Evolutionary conservation across 2,888 invertebrate genomes (phyloP).

Genomic region (Andrena flavipes): DNA sequence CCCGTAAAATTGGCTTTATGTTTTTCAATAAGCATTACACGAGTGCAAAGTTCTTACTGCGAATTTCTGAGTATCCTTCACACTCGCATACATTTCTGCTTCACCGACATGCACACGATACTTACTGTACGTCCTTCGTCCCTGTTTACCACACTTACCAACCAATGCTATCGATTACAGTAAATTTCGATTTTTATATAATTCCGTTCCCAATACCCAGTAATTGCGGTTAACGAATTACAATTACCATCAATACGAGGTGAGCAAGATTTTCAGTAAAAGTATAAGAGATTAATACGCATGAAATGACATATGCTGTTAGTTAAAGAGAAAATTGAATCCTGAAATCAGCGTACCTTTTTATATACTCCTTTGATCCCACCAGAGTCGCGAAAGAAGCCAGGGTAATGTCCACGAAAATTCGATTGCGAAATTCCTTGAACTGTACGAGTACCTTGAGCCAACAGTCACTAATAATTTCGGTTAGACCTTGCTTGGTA

Average conservation of each 20-base stretch:
- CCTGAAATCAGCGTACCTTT: not conserved
- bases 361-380: not conserved
- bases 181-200: not conserved
- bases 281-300: not conserved
- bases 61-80: too few relatives aligned
- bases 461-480: conserved; percentile 24
- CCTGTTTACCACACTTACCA: not conserved
- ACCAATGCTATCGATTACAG: not conserved
- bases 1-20: too few relatives aligned
- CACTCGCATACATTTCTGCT: not conserved
- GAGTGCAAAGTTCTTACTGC: too few relatives aligned
- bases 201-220: not conserved
- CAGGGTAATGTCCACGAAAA: not conserved
- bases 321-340: not conserved
- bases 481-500: conserved; percentile 14
- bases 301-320: not conserved
- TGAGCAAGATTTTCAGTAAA: not conserved
- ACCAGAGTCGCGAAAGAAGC: not conserved
- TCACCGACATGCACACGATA: not conserved
- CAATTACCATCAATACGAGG: not conserved
- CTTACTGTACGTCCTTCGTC: not conserved
- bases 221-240: not conserved
- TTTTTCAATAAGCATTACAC: too few relatives aligned
- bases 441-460: conserved; percentile 17
- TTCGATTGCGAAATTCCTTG: not conserved